These are phyloP conservation scores for Anastrepha ludens DNA, from an alignment of 1,140 invertebrate species.

Conservation along the genomic window DNA sequence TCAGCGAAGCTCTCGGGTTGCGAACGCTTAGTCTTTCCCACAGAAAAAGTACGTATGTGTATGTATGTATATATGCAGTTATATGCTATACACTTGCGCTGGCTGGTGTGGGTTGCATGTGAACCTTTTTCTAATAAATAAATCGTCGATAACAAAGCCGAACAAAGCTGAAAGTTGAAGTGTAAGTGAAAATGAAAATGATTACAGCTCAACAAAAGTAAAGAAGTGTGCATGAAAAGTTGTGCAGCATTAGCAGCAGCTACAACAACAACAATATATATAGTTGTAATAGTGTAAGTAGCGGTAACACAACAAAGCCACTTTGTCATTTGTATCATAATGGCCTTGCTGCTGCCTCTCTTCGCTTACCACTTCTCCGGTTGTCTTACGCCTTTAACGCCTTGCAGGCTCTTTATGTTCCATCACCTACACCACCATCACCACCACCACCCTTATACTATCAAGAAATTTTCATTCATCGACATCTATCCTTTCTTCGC, in stretches of 20 bases:
- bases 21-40: background rate
- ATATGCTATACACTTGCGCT: background rate
- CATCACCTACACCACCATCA: too few species aligned
- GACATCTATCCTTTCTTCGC: slow-evolving; percentile 19
- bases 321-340: background rate
- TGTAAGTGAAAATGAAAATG: slow-evolving; percentile 43
- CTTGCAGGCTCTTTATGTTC: too few species aligned
- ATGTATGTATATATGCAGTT: background rate
- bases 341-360: background rate
- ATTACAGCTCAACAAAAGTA: slow-evolving; percentile 5
- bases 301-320: slow-evolving; percentile 27
- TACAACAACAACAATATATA: slow-evolving; percentile 22
- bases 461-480: background rate
- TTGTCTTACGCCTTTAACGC: too few species aligned
- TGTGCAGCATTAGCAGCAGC: background rate
- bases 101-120: background rate
- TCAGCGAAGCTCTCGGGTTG: background rate
- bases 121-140: slow-evolving; percentile 14
- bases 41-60: background rate
- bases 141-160: slow-evolving; percentile 23
- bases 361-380: background rate
- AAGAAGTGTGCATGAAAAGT: background rate
- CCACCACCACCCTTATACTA: too few species aligned
- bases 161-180: slow-evolving; percentile 15
- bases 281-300: background rate